Evolutionary conservation across 2,888 invertebrate genomes (phyloP).

Genomic region (Deilephila porcellus): DNA sequence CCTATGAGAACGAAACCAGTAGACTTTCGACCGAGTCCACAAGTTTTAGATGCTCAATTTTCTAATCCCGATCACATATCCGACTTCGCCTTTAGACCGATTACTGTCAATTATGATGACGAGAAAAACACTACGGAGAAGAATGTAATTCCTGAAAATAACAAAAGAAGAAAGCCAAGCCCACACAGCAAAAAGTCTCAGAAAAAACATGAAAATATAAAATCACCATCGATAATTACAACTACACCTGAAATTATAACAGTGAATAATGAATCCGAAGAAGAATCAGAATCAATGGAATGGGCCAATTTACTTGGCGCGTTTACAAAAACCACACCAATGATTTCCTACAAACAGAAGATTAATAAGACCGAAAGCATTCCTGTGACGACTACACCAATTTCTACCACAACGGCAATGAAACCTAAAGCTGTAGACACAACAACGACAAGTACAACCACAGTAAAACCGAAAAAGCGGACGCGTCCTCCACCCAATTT

Average conservation of each 20-base stretch:
- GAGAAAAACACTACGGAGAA: slow-evolving; percentile 45
- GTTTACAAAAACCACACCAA: slow-evolving; percentile 75
- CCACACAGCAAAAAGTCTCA: slow-evolving; percentile 55
- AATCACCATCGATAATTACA: slow-evolving; percentile 60
- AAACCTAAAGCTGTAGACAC: slow-evolving; percentile 33
- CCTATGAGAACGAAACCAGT: slow-evolving; percentile 58
- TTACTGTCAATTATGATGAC: slow-evolving; percentile 57
- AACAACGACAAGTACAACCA: slow-evolving; percentile 54
- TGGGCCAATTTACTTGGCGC: slow-evolving; percentile 73
- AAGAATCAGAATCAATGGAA: slow-evolving; percentile 57
- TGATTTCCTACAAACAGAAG: slow-evolving; percentile 59
- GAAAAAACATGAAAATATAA: slow-evolving; percentile 65
- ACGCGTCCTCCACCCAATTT: slow-evolving; percentile 75
- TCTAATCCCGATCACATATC: slow-evolving; percentile 62
- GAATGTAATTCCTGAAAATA: slow-evolving; percentile 50
- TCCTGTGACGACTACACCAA: slow-evolving; percentile 45
- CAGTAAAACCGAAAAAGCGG: slow-evolving; percentile 62
- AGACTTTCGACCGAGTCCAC: slow-evolving; percentile 77
- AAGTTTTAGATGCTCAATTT: slow-evolving; percentile 68
- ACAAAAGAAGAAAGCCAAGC: slow-evolving; percentile 56
- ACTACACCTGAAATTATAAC: slow-evolving; percentile 72
- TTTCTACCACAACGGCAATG: slow-evolving; percentile 40
- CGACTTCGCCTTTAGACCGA: slow-evolving; percentile 73
- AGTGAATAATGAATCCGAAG: slow-evolving; percentile 49
- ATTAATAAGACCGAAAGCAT: slow-evolving; percentile 47